These are phyloP conservation scores for Mormyrus lacerda DNA, from an alignment of 2,113 vertebrate species.

Conservation along the genomic window DNA sequence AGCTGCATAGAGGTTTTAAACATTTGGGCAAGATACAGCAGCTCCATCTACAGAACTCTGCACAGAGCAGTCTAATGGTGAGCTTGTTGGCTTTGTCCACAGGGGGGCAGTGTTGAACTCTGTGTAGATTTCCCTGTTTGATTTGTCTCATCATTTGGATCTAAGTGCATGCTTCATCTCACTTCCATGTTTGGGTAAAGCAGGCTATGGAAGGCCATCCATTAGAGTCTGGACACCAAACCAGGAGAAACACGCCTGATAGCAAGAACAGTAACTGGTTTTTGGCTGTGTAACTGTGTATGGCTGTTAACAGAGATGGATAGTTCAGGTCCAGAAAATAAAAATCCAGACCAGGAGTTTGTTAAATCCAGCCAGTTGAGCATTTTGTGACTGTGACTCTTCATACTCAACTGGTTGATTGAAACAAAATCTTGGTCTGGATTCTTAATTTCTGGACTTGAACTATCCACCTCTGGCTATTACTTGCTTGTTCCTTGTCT, in stretches of 20 bases:
- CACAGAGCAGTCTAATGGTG: not conserved
- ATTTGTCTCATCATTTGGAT: not conserved
- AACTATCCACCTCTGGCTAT: not conserved
- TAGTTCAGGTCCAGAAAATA: not conserved
- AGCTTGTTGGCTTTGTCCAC: slow-evolving; percentile 35
- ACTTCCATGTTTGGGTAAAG: slow-evolving; percentile 18
- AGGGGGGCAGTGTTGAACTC: slow-evolving; percentile 46
- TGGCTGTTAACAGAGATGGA: not conserved
- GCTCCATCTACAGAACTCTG: not conserved
- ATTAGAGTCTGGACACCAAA: not conserved
- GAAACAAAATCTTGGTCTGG: not conserved
- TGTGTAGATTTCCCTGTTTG: not conserved
- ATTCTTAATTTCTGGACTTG: not conserved
- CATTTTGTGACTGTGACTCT: not conserved
- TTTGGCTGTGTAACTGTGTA: not conserved
- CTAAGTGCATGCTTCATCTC: not conserved
- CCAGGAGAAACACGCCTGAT: not conserved
- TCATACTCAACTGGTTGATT: not conserved
- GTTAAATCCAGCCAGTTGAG: not conserved
- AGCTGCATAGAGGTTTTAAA: not conserved
- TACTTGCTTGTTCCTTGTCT: not conserved
- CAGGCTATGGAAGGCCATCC: not conserved
- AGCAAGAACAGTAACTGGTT: not conserved
- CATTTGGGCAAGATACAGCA: not conserved
- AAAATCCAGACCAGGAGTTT: not conserved